Evolutionary conservation across 2,888 invertebrate genomes (phyloP), one percentile per base, ranked within the genome.

Genomic region (Chesias legatella): DNA sequence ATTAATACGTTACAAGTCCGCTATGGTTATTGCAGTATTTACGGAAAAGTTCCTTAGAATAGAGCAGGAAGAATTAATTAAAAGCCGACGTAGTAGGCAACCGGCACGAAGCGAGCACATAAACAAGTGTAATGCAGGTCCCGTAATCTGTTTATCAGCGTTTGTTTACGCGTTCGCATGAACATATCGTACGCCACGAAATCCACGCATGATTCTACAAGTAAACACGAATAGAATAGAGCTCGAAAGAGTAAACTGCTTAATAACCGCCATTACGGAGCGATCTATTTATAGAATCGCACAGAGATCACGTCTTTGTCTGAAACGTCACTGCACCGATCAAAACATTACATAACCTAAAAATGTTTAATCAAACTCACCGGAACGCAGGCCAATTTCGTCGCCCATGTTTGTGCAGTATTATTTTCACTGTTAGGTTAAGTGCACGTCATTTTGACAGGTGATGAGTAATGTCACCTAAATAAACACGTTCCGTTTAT

Each of bases 291-390:
- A 67, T 86, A 88, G 86, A 83, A 72, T 77, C 67, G 73, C 71
- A 76, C 79, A 76, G 73, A 85, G 85, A 88, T 82, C 86, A 81
- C 78, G 78, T 78, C 86, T 84, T 83, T 83, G 84, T 85, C 77
- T 80, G 76, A 78, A 81, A 79, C 73, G 71, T 62, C 59, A 56
- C 53, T 44, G 36, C 49, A 36, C 48, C 49, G 46, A 72, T 64
- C 73, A 75, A 70, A 76, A 77, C 76, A 79, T 71, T 75, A 69
- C 63, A 75, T 80, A 81, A 79, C 76, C 76, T 75, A 59, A 69
- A 72, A 74, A 61, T 31, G 26, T 55, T 51, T 61, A 69, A 58
- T 47, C 33, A 43, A 56, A 79, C 86, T 86, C 66, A 86, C 86
- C 83, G 60, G 64, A 58, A 63, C 67, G 60, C 46, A 69, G 58